Percentiles rank a stretch among this genome's conserved stretches.
phyloP scores from a whole-genome alignment of 2,797 vertebrate species.

The Helarctos malayanus region DNA sequence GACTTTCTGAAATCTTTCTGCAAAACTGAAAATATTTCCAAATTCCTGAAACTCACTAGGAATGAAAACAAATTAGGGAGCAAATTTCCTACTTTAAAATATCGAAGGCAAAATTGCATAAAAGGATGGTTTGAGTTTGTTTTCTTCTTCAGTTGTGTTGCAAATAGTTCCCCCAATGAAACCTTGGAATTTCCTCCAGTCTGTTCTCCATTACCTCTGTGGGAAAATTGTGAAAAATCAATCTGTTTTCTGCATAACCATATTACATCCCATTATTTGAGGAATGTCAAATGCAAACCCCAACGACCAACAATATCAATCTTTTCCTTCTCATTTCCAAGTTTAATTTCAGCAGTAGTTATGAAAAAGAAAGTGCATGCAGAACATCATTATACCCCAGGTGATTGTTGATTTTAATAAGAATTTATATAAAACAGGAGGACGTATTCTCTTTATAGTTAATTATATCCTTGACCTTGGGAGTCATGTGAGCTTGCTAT shows the following conservation, averaged over 20 bases:
- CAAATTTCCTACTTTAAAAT: constrained; percentile 82
- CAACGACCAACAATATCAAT: constrained; percentile 78
- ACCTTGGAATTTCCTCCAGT: constrained; percentile 83
- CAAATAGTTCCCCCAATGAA: constrained; percentile 78
- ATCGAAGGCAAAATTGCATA: constrained; percentile 80
- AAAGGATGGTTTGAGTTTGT: constrained; percentile 84
- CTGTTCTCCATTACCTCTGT: constrained; percentile 85
- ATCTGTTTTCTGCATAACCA: constrained; percentile 83
- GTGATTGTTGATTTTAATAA: constrained; percentile 68
- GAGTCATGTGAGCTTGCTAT: background rate
- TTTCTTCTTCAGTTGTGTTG: constrained; percentile 82
- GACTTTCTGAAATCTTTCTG: constrained; percentile 53
- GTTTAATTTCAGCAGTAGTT: constrained; percentile 81
- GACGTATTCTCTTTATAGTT: constrained; percentile 31
- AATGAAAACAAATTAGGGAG: constrained; percentile 82
- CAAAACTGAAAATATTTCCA: constrained; percentile 47
- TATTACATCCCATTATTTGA: constrained; percentile 85
- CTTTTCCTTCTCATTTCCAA: constrained; percentile 75
- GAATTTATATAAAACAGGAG: constrained; percentile 76
- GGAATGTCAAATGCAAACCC: constrained; percentile 84
- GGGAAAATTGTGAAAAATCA: constrained; percentile 85
- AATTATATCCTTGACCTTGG: constrained; percentile 55
- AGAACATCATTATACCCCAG: constrained; percentile 59
- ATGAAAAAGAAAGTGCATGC: constrained; percentile 51
- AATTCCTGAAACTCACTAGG: constrained; percentile 74